Conservation (phyloP, 2,113 vertebrate species). For the Lipotes vexillifer region DNA sequence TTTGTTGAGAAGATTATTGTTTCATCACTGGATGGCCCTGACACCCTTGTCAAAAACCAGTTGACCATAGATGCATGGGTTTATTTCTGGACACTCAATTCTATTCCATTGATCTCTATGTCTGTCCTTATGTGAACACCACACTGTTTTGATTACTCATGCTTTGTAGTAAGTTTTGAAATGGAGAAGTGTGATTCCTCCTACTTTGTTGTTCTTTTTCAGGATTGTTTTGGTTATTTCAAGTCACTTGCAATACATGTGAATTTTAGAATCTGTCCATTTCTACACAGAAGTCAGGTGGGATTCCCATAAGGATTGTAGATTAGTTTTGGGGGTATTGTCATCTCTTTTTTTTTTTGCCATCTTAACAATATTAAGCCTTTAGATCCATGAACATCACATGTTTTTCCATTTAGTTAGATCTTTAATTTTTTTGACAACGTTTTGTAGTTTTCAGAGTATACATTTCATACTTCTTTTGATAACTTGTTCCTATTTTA, state of each 20-base stretch:
- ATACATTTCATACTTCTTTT: background rate
- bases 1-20: background rate
- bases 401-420: background rate
- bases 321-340: background rate
- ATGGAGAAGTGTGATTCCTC: background rate
- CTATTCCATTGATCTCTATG: background rate
- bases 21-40: background rate
- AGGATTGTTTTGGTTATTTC: background rate
- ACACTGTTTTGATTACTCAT: background rate
- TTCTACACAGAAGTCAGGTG: background rate
- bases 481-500: background rate
- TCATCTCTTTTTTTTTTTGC: background rate
- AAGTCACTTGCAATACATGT: background rate
- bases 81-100: background rate
- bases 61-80: background rate
- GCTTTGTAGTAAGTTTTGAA: background rate
- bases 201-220: background rate
- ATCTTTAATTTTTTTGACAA: background rate
- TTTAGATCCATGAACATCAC: background rate
- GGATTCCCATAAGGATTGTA: background rate
- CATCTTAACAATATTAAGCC: background rate
- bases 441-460: background rate
- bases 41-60: background rate
- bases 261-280: background rate
- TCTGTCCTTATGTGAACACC: background rate